Base-by-base conservation (phyloP, 2,797 vertebrate genomes). In the Oreortyx pictus region DNA sequence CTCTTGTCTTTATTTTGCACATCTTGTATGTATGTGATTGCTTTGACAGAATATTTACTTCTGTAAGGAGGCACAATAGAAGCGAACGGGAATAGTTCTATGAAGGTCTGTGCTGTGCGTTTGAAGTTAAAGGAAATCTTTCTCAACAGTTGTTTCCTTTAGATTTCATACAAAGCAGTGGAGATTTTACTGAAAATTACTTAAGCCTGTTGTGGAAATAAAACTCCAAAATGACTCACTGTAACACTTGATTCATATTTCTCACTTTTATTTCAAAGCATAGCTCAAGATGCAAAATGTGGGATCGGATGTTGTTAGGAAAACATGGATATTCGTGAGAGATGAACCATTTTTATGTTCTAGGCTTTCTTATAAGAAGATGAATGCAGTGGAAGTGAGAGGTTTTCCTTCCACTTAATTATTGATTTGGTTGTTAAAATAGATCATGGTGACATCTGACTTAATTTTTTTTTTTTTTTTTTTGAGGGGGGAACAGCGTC, bases 41-140 rank as follows among this genome's bases (percentile, higher is more conserved):
- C 82, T 91, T 80, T 77, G 70, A 64, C 35, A 39, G 61, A 93
- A 90, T 77, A 77, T 25, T 41, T 56, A 16, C 37, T 91, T 85
- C 72, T 89, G 12, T 71, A 41, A 70, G 39, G 56, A 81, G 50
- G 13, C 0, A 0, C 19, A 41, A 16, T 82, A 81, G 71, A 91
- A 88, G 3, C 23, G 62, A 75, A 59, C 39, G 49, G 56, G 29
- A 27, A 14, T 84, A 61, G 31, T 70, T 91, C 44, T 82, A 20
- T 73, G 11, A 27, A 68, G 41, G 31, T 89, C 86, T 73, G 35
- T 65, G 62, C 54, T 37, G 41, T 50, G 56, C 57, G 25, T 91
- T 43, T 94, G 37, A 91, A 94, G 31, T 70, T 79, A 79, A 89
- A 80, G 62, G 67, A 95, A 94, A 65, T 82, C 43, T 92, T 90